Evolutionary conservation across 2,888 invertebrate genomes (phyloP).

Genomic region (Allolobophora icterica): DNA sequence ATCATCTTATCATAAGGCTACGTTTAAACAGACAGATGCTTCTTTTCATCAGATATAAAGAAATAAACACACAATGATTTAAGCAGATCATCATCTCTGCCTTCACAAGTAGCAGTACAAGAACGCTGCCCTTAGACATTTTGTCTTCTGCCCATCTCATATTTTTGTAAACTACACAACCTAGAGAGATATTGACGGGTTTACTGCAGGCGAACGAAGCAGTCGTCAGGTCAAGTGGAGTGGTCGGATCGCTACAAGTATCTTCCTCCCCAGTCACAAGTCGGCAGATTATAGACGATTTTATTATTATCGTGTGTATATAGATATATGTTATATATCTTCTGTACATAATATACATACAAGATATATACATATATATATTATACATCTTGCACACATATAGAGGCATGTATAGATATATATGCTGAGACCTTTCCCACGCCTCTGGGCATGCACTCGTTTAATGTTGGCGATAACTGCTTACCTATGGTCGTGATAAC

Average conservation of each 20-base stretch:
- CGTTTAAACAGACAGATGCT: no score
- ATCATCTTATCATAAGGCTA: no score
- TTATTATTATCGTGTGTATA: neutral
- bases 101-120: no score
- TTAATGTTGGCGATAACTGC: conserved; percentile 27
- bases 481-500: conserved; percentile 86
- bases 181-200: neutral
- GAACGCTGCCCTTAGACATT: no score
- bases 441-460: neutral
- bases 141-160: no score
- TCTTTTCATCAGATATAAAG: no score
- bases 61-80: no score
- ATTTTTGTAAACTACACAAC: neutral
- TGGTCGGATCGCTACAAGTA: neutral
- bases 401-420: neutral
- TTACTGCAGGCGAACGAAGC: neutral
- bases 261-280: neutral
- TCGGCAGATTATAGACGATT: neutral
- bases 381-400: neutral
- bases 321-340: neutral
- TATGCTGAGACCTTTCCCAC: neutral
- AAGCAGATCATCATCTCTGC: no score
- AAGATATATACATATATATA: neutral
- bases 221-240: neutral
- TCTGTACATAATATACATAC: neutral